These are phyloP conservation scores for Mellivora capensis DNA, from an alignment of 2,113 vertebrate species.

Conservation along the genomic window DNA sequence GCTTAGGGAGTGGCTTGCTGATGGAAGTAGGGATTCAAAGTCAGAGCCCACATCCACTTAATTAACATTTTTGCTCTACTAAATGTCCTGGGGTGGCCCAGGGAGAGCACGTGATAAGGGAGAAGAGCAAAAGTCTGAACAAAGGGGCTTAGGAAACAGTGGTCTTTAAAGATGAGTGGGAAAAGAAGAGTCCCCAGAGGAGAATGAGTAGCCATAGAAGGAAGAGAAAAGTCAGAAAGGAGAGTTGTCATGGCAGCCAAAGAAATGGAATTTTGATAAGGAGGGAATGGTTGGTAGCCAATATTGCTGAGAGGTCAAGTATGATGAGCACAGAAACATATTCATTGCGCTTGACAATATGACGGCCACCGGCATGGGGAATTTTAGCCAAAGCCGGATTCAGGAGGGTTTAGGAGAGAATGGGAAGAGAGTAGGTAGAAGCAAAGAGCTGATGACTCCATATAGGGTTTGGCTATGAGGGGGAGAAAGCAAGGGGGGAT, in stretches of 20 bases:
- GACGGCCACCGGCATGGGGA: neutral
- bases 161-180: neutral
- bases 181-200: neutral
- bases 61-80: neutral
- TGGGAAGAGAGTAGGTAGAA: neutral
- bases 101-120: neutral
- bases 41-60: neutral
- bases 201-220: neutral
- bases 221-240: neutral
- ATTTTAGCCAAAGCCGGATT: neutral
- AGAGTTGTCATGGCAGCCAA: neutral
- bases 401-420: neutral
- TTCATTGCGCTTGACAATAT: neutral
- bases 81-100: neutral
- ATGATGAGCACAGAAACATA: neutral
- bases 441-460: neutral
- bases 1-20: neutral
- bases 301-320: neutral
- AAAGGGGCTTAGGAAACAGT: neutral
- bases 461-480: neutral
- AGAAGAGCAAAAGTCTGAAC: neutral
- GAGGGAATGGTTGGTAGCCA: neutral
- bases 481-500: neutral
- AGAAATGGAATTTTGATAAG: neutral
- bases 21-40: neutral